Conservation (phyloP, 2,113 vertebrate species). For the Arizona elegans region DNA sequence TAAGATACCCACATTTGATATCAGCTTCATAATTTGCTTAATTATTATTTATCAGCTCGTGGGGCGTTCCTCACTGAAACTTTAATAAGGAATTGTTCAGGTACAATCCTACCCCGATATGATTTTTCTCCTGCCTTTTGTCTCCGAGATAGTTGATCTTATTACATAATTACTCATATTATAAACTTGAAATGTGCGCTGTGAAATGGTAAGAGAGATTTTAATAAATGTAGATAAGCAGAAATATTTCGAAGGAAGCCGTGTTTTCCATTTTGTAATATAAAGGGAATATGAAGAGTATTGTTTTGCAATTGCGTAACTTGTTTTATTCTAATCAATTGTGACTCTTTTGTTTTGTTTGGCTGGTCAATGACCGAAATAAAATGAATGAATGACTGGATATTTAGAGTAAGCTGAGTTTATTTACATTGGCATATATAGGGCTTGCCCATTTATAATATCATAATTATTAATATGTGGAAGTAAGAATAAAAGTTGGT, state of each 20-base stretch:
- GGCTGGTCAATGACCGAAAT: background rate
- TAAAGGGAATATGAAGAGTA: background rate
- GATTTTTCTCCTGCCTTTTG: background rate
- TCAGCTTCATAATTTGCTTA: background rate
- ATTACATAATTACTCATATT: background rate
- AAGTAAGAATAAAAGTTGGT: background rate
- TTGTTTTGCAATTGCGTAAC: background rate
- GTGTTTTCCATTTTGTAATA: background rate
- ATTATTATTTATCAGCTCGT: background rate
- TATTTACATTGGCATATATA: background rate
- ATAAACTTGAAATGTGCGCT: background rate
- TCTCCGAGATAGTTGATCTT: background rate
- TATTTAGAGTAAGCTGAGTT: background rate
- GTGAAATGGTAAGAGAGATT: background rate
- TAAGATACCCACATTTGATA: background rate
- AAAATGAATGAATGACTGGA: background rate
- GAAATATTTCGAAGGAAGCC: background rate
- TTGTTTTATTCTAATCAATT: background rate
- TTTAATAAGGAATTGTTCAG: background rate
- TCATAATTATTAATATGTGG: background rate
- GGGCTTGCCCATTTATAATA: background rate
- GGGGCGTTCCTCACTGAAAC: background rate
- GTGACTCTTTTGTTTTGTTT: background rate
- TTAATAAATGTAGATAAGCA: background rate
- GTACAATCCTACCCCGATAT: background rate